Evolutionary conservation across 2,888 invertebrate genomes (phyloP), one percentile per base, ranked within the genome.

Genomic region (Dasypogon diadema): DNA sequence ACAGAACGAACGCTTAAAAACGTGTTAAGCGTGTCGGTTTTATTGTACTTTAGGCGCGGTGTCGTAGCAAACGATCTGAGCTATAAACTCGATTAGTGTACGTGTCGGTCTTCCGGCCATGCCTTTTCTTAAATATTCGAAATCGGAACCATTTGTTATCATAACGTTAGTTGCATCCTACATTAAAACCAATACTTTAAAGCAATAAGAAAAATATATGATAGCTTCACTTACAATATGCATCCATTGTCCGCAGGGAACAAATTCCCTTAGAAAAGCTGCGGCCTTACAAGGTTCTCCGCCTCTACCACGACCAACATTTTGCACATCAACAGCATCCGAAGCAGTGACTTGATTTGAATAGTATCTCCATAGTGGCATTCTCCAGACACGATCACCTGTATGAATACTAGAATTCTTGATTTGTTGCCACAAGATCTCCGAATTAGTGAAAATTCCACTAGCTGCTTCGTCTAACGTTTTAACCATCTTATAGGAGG

Each of bases 301-400:
- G 65, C 86, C 88, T 21, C 81, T 80, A 12, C 87, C 84, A 2
- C 80, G 80, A 5, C 89, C 90, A 30, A 88, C 88, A 79, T 91
- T 91, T 70, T 87, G 88, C 2, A 89, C 83, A 79, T 90, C 90
- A 0, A 87, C 87, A 18, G 82, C 82, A 14, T 83, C 81, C 42
- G 85, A 83, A 79, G 88, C 85, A 26, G 87, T 89, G 8, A 91
- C 77, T 88, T 91, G 87, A 51, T 89, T 88, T 54, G 88, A 89
- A 83, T 91, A 95, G 83, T 91, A 91, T 56, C 90, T 88, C 90
- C 93, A 94, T n/a, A 96, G 84, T 0, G 95, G 95, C 88, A 95
- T 91, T 75, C 94, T 87, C 94, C 94, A 95, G 0, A 94, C 89
- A 42, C 94, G 85, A 83, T 94, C 94, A 0, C 95, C 95, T 0